These are phyloP conservation scores for Apogon hyalosoma DNA, from an alignment of 2,797 vertebrate species.

Conservation along the genomic window DNA sequence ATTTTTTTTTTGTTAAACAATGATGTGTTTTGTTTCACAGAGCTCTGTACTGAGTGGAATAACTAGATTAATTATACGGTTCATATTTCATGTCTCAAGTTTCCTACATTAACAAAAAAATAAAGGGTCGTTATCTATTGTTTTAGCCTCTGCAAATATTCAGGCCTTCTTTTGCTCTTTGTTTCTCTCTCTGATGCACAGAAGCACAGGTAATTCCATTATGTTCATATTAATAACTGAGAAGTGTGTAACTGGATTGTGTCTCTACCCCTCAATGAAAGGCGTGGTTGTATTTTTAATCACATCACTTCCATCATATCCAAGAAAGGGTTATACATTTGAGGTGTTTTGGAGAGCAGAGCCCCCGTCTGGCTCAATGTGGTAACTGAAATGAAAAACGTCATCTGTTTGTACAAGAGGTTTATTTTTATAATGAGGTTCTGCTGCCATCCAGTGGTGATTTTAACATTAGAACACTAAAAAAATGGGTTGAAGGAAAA, in stretches of 20 bases:
- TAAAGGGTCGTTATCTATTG: not conserved
- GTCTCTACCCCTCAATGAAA: not conserved
- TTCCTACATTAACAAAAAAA: not conserved
- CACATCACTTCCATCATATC: not conserved
- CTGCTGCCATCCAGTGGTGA: conserved; percentile 62
- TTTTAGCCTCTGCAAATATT: not conserved
- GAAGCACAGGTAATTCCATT: not conserved
- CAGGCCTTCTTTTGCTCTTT: not conserved
- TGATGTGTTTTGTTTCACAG: conserved; percentile 36
- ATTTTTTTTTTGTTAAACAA: conserved; percentile 36
- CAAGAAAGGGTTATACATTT: not conserved
- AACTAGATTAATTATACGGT: conserved; percentile 32
- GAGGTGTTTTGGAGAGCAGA: not conserved
- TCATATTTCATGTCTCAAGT: conserved; percentile 24
- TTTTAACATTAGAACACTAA: not conserved
- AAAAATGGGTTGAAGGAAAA: too few species aligned
- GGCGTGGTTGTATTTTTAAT: not conserved
- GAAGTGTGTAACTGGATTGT: not conserved
- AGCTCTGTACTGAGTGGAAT: conserved; percentile 8
- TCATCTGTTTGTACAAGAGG: accelerated
- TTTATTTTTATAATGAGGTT: conserved; percentile 5
- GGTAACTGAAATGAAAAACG: not conserved
- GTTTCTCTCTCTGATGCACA: not conserved
- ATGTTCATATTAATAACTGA: not conserved
- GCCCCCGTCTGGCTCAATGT: conserved; percentile 19